phyloP scores from a whole-genome alignment of 37 sponge, comb jelly and placozoan genomes.

The Bolinopsis microptera region DNA sequence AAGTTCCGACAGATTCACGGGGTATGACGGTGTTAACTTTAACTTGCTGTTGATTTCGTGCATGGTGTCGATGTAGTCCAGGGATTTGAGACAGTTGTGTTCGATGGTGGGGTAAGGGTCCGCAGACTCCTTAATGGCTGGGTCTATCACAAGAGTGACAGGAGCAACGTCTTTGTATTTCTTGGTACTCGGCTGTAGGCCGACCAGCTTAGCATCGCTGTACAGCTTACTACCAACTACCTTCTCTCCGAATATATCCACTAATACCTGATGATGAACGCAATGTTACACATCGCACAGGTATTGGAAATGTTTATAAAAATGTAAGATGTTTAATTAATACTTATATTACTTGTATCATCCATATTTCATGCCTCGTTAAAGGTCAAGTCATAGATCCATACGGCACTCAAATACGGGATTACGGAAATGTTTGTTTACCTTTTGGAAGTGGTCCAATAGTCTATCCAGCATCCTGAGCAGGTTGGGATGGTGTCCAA shows the following conservation, averaged over 20 bases:
- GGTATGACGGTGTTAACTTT: not conserved
- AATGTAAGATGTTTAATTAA: no score
- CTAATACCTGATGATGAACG: not conserved
- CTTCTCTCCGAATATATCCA: slow-evolving; percentile 8
- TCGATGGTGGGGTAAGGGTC: slow-evolving; percentile 36
- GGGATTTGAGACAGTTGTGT: not conserved
- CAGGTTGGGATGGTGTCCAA: slow-evolving; percentile 82
- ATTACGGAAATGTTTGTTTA: not conserved
- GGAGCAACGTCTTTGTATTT: slow-evolving; percentile 65
- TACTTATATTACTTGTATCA: no score
- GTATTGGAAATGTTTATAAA: no score
- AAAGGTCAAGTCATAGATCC: not conserved
- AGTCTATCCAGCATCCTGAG: slow-evolving; percentile 73
- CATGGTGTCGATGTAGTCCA: slow-evolving; percentile 45
- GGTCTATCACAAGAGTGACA: not conserved
- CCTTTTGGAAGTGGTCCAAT: slow-evolving; percentile 81
- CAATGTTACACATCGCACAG: no score
- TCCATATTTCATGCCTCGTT: not conserved
- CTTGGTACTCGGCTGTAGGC: slow-evolving; percentile 59
- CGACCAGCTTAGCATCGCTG: slow-evolving; percentile 64
- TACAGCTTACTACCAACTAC: slow-evolving; percentile 6
- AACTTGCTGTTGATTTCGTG: slow-evolving; percentile 18
- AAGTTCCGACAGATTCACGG: slow-evolving; percentile 37
- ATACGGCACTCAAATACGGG: not conserved
- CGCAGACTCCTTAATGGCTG: not conserved